Percentiles rank a stretch among this genome's conserved stretches.
Conservation (phyloP, 1,140 invertebrate species). For the Trissolcus basalis region DNA sequence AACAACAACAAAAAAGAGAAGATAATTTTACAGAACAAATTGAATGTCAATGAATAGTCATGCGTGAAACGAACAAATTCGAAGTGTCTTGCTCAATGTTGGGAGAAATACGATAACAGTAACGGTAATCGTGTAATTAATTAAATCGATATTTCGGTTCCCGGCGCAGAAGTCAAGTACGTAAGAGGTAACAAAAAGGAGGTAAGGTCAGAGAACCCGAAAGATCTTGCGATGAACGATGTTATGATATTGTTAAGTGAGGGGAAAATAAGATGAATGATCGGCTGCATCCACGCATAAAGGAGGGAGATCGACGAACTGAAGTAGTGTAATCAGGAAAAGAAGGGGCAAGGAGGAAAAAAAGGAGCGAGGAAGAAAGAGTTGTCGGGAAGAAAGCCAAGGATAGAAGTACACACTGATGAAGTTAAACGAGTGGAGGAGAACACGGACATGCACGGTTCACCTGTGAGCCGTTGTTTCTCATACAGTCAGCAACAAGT, state of each 20-base stretch:
- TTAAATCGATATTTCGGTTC: slow-evolving; percentile 36
- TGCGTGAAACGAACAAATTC: slow-evolving; percentile 24
- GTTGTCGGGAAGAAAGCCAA: slow-evolving; percentile 12
- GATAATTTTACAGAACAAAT: no score
- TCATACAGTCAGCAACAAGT: slow-evolving; percentile 55
- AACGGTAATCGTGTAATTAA: slow-evolving; percentile 47
- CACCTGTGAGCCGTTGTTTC: slow-evolving; percentile 42
- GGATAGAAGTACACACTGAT: slow-evolving; percentile 35
- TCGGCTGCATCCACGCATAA: slow-evolving; percentile 47
- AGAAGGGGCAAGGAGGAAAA: slow-evolving; percentile 42
- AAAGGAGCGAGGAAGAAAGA: slow-evolving; percentile 33
- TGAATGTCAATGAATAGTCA: background rate
- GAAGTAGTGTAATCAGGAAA: slow-evolving; percentile 50
- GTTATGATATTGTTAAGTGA: slow-evolving; percentile 54
- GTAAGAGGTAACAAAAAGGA: slow-evolving; percentile 21
- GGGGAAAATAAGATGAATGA: slow-evolving; percentile 56
- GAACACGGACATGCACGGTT: slow-evolving; percentile 40
- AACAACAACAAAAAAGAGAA: no score
- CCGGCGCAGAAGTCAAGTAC: slow-evolving; percentile 6
- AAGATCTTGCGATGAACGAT: slow-evolving; percentile 46
- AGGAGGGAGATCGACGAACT: slow-evolving; percentile 54
- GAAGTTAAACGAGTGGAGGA: slow-evolving; percentile 48
- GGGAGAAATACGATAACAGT: slow-evolving; percentile 25
- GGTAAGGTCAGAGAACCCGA: slow-evolving; percentile 50
- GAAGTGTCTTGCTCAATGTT: slow-evolving; percentile 15